phyloP scores from a whole-genome alignment of 2,888 invertebrate genomes.

The Parapristionchus giblindavisi region DNA sequence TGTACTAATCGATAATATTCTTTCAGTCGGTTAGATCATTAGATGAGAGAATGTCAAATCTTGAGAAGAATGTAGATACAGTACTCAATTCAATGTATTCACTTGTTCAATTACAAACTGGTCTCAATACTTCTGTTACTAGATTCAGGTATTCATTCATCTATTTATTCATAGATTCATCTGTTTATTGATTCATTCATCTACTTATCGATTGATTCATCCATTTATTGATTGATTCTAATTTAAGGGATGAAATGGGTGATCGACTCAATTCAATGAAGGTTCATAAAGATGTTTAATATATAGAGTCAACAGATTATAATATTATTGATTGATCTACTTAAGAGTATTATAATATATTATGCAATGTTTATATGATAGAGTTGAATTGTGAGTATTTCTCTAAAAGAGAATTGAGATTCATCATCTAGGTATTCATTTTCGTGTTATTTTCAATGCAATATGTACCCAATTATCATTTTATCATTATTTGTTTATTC shows the following conservation, averaged over 20 bases:
- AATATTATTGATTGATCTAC: background rate
- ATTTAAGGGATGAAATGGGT: background rate
- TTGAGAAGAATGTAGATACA: constrained; percentile 69
- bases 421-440: no score
- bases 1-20: background rate
- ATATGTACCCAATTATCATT: no score
- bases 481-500: background rate
- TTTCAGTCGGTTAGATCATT: constrained; percentile 49
- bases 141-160: constrained; percentile 41
- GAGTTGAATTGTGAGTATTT: no score
- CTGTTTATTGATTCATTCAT: background rate
- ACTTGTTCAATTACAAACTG: constrained; percentile 68
- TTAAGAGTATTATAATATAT: background rate
- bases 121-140: constrained; percentile 63
- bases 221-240: background rate
- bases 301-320: background rate
- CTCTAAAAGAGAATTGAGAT: no score
- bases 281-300: background rate
- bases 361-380: no score
- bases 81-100: constrained; percentile 65
- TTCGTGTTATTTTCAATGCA: no score
- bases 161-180: background rate
- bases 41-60: constrained; percentile 60
- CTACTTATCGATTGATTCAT: background rate
- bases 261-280: background rate